phyloP scores from a whole-genome alignment of 1,140 invertebrate species.

The Homalodisca vitripennis region DNA sequence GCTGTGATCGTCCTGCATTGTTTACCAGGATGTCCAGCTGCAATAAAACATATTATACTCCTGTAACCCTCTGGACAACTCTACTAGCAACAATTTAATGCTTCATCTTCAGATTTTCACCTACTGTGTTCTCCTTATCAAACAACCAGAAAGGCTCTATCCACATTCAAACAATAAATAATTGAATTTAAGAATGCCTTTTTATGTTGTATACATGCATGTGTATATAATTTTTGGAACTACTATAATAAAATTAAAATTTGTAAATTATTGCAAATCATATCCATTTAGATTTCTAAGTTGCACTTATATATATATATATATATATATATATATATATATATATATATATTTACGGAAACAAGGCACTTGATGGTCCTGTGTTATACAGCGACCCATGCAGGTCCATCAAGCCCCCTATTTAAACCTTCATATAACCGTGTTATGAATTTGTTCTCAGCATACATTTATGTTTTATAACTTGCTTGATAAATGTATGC shows the following conservation, averaged over 20 bases:
- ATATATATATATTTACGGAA: too few relatives aligned
- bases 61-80: not conserved
- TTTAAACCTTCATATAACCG: too few relatives aligned
- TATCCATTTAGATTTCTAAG: not conserved
- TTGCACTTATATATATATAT: too few relatives aligned
- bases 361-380: too few relatives aligned
- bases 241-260: not conserved
- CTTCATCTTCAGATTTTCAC: not conserved
- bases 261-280: too few relatives aligned
- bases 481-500: too few relatives aligned
- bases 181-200: not conserved
- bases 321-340: not conserved
- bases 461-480: too few relatives aligned
- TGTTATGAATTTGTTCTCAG: too few relatives aligned
- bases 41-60: conserved; percentile 36
- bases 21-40: conserved; percentile 77
- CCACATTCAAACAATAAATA: not conserved
- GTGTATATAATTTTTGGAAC: not conserved
- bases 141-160: not conserved
- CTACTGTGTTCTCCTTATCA: not conserved
- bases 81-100: too few relatives aligned
- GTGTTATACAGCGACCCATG: too few relatives aligned
- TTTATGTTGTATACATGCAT: not conserved
- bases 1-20: conserved; percentile 80
- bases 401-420: too few relatives aligned